Evolutionary conservation across 2,113 vertebrate species (phyloP).

Genomic region (Heterocephalus glaber): DNA sequence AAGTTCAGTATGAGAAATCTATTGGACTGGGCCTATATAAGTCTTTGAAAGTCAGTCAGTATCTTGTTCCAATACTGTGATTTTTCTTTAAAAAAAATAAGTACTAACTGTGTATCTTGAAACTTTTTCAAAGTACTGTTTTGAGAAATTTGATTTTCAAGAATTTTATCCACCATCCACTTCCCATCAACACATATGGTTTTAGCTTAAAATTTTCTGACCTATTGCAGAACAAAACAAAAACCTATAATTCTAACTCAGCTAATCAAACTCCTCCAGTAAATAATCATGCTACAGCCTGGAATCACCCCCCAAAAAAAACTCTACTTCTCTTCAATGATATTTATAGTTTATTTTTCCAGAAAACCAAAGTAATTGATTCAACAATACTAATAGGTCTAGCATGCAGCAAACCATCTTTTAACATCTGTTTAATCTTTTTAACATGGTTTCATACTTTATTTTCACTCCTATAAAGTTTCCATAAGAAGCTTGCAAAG

Average conservation of each 20-base stretch:
- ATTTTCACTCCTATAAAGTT: slow-evolving; percentile 66
- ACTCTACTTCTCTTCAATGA: slow-evolving; percentile 65
- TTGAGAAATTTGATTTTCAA: slow-evolving; percentile 49
- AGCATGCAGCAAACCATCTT: slow-evolving; percentile 66
- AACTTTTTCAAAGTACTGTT: slow-evolving; percentile 66
- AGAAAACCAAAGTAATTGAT: slow-evolving; percentile 65
- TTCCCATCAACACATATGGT: slow-evolving; percentile 30
- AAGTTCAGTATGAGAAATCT: not conserved
- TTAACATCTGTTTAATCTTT: slow-evolving; percentile 60
- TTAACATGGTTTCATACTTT: slow-evolving; percentile 48
- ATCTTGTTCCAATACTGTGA: not conserved
- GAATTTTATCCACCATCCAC: slow-evolving; percentile 39
- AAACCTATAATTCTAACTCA: slow-evolving; percentile 19
- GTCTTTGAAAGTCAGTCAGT: not conserved
- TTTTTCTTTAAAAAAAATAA: not conserved
- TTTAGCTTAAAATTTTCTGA: slow-evolving; percentile 50
- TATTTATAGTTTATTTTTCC: slow-evolving; percentile 66
- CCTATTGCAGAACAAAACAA: slow-evolving; percentile 33
- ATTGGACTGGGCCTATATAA: not conserved
- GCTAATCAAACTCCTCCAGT: slow-evolving; percentile 47
- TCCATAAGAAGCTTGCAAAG: slow-evolving; percentile 66
- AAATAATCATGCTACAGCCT: slow-evolving; percentile 24
- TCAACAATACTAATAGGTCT: slow-evolving; percentile 61
- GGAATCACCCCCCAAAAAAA: slow-evolving; percentile 1
- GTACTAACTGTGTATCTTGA: slow-evolving; percentile 46